Conservation (phyloP, 2,888 invertebrate species). For the Euphydryas editha region DNA sequence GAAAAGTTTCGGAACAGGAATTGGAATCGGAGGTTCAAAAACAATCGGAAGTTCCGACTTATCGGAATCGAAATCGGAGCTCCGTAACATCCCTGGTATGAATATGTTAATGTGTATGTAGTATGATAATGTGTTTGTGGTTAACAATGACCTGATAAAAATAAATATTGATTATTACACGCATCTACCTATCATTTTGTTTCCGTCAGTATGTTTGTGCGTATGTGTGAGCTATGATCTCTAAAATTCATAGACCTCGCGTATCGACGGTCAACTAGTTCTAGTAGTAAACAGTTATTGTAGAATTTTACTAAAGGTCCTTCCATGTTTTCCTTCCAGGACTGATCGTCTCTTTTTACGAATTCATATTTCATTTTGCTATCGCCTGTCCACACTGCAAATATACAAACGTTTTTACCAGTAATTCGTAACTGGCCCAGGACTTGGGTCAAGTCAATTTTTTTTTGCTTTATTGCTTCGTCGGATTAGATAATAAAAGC, state of each 20-base stretch:
- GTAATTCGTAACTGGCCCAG: neutral
- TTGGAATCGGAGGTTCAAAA: no score
- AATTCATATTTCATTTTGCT: conserved; percentile 23
- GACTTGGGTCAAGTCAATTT: conserved; percentile 3
- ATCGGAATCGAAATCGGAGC: no score
- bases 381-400: conserved; percentile 22
- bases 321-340: conserved; percentile 31
- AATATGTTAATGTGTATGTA: no score
- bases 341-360: conserved; percentile 18
- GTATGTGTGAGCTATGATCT: conserved; percentile 6
- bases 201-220: neutral
- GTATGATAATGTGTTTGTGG: no score
- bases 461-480: conserved; percentile 9
- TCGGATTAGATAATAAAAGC: conserved; percentile 13
- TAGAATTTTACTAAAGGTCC: conserved; percentile 12
- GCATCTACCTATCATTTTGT: no score
- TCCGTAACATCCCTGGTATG: no score
- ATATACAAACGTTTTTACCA: conserved; percentile 11
- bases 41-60: no score
- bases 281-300: conserved; percentile 22
- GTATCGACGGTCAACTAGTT: conserved; percentile 13
- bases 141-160: no score
- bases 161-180: no score
- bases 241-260: conserved; percentile 12
- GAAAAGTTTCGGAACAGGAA: no score